Percentiles rank a stretch among this genome's conserved stretches.
phyloP scores from a whole-genome alignment of 2,113 vertebrate genomes.

The Sakesphorus luctuosus region DNA sequence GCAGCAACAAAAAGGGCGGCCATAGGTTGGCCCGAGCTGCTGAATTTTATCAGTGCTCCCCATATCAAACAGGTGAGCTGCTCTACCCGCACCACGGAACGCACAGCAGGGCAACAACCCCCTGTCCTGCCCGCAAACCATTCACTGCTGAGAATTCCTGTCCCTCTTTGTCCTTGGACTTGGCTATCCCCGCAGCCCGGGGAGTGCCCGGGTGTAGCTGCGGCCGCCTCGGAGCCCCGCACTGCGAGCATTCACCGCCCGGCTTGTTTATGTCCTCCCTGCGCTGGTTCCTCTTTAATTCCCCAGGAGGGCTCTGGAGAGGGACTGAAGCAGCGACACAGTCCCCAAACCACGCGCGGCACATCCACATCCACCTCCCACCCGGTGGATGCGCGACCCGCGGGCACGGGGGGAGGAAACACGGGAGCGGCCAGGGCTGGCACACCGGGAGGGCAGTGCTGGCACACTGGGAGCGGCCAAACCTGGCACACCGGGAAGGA shows the following conservation, averaged over 20 bases:
- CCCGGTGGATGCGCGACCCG: neutral
- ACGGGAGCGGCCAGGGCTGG: neutral
- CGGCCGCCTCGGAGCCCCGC: slow-evolving; percentile 60
- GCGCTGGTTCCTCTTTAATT: slow-evolving; percentile 11
- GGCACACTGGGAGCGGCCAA: too few relatives aligned
- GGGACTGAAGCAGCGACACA: neutral
- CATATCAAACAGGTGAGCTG: slow-evolving; percentile 47
- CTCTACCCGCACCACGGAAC: neutral
- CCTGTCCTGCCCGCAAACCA: neutral
- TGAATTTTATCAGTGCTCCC: neutral
- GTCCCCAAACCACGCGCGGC: neutral
- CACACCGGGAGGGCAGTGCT: neutral
- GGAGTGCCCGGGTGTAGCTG: slow-evolving; percentile 13
- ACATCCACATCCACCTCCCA: neutral
- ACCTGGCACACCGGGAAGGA: too few relatives aligned
- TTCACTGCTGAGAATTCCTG: neutral
- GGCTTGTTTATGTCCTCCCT: slow-evolving; percentile 27
- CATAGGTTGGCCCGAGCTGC: neutral
- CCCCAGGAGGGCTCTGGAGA: neutral
- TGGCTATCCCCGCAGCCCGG: neutral
- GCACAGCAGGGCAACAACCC: neutral
- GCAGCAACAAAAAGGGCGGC: neutral
- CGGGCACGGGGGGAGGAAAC: slow-evolving; percentile 15
- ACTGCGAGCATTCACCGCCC: slow-evolving; percentile 17
- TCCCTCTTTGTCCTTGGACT: slow-evolving; percentile 59